These are phyloP conservation scores for Antheraea mylitta DNA, from an alignment of 1,140 invertebrate species.

Conservation along the genomic window DNA sequence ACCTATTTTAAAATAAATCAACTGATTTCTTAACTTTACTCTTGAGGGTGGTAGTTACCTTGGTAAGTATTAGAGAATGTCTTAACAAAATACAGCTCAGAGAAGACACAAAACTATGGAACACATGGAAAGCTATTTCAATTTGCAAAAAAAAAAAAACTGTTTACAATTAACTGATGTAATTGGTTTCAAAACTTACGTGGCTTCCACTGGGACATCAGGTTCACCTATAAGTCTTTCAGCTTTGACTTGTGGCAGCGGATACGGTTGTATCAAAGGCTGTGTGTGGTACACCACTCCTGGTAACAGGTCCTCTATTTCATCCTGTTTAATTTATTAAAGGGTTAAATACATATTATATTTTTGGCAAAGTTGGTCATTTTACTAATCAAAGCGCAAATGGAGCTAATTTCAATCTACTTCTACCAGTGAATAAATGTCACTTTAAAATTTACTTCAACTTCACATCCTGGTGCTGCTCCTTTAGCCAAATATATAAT, in stretches of 20 bases:
- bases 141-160: background rate
- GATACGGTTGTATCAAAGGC: constrained; percentile 85
- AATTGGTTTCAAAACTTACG: constrained; percentile 77
- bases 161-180: no score
- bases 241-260: constrained; percentile 81
- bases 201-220: constrained; percentile 85
- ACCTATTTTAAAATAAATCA: no score
- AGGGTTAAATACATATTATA: background rate
- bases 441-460: no score
- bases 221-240: constrained; percentile 85
- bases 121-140: background rate
- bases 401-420: no score
- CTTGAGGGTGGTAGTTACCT: no score
- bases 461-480: no score
- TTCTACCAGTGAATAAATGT: no score
- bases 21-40: no score
- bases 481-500: no score
- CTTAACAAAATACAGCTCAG: background rate
- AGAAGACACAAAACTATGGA: background rate
- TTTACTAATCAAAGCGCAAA: no score
- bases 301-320: constrained; percentile 74
- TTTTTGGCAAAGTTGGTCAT: no score
- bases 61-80: no score
- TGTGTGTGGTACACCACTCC: constrained; percentile 81
- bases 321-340: constrained; percentile 46